These are phyloP conservation scores for Actias luna DNA, from an alignment of 2,888 invertebrate species.

Conservation along the genomic window DNA sequence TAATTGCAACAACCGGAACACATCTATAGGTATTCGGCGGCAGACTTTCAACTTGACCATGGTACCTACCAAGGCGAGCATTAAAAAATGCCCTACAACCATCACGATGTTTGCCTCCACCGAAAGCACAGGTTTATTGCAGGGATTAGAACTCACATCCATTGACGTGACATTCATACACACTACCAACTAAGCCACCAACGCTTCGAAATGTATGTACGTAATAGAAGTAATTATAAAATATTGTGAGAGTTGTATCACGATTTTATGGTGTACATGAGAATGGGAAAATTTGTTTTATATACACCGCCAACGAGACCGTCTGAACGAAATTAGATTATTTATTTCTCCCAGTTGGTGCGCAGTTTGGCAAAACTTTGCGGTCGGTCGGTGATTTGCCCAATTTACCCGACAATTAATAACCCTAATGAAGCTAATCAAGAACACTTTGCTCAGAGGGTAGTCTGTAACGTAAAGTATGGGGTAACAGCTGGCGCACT, in stretches of 20 bases:
- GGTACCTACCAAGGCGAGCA: too few relatives aligned
- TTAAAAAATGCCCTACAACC: too few relatives aligned
- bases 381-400: conserved; percentile 1
- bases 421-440: conserved; percentile 2
- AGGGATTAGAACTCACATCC: too few relatives aligned
- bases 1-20: too few relatives aligned
- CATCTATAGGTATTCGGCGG: too few relatives aligned
- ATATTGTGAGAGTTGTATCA: neutral
- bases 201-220: too few relatives aligned
- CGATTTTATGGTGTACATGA: neutral
- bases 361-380: conserved; percentile 2
- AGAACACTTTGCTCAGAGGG: neutral
- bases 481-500: neutral
- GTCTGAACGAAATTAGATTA: neutral
- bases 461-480: neutral
- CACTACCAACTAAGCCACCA: too few relatives aligned
- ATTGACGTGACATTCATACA: too few relatives aligned
- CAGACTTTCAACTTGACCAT: too few relatives aligned
- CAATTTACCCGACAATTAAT: conserved; percentile 2
- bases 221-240: neutral
- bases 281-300: neutral
- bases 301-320: neutral
- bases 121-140: too few relatives aligned
- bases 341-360: conserved; percentile 2
- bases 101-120: too few relatives aligned